Base-by-base conservation (phyloP, 2,888 invertebrate genomes). In the Drosophila pseudotalamancana region DNA sequence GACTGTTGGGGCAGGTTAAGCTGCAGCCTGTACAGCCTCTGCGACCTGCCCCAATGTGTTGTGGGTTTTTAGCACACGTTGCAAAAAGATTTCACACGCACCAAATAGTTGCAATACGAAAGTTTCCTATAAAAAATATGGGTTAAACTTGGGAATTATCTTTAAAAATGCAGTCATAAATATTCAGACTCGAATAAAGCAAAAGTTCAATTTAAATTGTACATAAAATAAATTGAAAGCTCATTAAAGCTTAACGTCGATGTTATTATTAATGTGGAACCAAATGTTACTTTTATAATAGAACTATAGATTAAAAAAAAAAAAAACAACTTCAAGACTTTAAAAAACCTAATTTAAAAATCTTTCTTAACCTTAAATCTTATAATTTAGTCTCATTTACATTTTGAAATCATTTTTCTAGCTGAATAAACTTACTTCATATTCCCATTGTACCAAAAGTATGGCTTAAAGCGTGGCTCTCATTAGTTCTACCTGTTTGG, bases 1-100 rank as follows among this genome's bases (percentile, higher is more conserved):
- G 57, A 61, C 61, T 53, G 68, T 46, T 32, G 53, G 60, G 73
- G 49, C 59, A 57, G 37, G 63, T 42, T 75, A 64, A 70, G 63
- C 65, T 61, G 49, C 59, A 37, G 32, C 56, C 53, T 35, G 48
- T 51, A 21, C 39, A 1, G 21, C 59, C 8, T 3, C 29, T 25
- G 48, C 35, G 6, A 18, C 39, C 25, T 37, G 27, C 46, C 42
- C 48, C 46, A 32, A 23, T 43, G 18, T 63, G 55, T 56, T 71
- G 48, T 32, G 56, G 55, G 50, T 57, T 62, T 63, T 60, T 42
- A 60, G 61, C 48, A 9, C 40, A 50, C 19, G 40, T 34, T 39
- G 45, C 51, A 48, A 9, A 63, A 29, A 27, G 49, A 71, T 61
- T 23, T 32, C 49, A 39, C 46, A 40, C 46, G 40, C 42, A 32